Evolutionary conservation across 2,797 vertebrate species (phyloP).

Genomic region (Anomalospiza imberbis): DNA sequence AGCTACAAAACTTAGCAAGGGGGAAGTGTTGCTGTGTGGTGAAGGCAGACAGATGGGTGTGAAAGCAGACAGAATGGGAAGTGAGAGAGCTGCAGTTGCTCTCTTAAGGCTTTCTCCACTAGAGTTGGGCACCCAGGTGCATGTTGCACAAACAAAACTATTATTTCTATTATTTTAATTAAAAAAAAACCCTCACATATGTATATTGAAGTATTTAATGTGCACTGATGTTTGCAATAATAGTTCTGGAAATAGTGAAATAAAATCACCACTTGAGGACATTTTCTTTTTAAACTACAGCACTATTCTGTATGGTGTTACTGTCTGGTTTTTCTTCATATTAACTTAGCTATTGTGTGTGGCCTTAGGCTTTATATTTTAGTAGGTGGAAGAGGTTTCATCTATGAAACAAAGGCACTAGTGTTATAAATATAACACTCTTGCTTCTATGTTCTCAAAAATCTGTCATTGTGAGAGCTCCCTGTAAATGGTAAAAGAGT

Average conservation of each 20-base stretch:
- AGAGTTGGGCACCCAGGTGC: background rate
- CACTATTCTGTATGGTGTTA: background rate
- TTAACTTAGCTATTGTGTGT: background rate
- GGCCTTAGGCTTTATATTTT: background rate
- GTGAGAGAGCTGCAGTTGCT: background rate
- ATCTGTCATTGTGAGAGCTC: background rate
- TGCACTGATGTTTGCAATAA: background rate
- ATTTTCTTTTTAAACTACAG: background rate
- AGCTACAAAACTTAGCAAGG: background rate
- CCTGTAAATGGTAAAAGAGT: background rate
- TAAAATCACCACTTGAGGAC: background rate
- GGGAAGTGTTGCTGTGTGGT: background rate
- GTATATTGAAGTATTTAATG: background rate
- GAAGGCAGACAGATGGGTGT: background rate
- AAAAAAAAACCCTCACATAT: background rate
- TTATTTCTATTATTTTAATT: background rate
- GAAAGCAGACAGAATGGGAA: constrained; percentile 48
- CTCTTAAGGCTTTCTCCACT: background rate
- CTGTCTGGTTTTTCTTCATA: background rate
- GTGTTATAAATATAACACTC: background rate
- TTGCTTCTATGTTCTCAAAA: background rate
- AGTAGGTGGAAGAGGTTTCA: background rate
- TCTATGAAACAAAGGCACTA: background rate
- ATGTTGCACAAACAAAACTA: background rate
- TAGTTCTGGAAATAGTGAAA: background rate